Base-by-base conservation (phyloP, 2,113 vertebrate genomes). In the Lampris incognitus region DNA sequence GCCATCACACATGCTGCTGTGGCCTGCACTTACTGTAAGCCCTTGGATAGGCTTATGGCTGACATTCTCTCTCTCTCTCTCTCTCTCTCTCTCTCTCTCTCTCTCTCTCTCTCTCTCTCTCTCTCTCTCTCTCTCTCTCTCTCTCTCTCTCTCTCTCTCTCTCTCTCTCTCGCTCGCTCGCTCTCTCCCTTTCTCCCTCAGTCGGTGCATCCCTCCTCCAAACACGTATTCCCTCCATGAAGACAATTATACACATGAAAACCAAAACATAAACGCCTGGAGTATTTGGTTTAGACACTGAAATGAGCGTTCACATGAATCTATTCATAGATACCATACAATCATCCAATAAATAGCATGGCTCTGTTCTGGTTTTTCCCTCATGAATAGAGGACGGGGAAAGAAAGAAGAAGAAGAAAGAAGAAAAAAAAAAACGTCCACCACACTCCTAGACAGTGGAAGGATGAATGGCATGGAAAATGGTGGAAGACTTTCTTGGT, bases 1-100 rank as follows among this genome's bases (percentile, higher is more conserved):
- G 90, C 91, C 84, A 89, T 83, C 88, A 89, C 84, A 92, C 91
- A 91, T 90, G 80, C 90, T 91, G 88, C 91, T 91, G 90, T 90
- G 91, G 88, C 84, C 84, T 82, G 81, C 79, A 79, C 79, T 87
- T 89, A 83, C 24, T 24, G 24, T 24, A 91, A 91, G 82, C 78
- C 83, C 79, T 82, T 83, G 76, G 81, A 84, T 69, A 83, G 86
- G 58, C 61, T 58, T 11, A 38, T 48, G 9, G 57, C 39, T 58
- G 24, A 37, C 65, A 50, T 10, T 56, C 54, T 50, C 49, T 63
- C 9, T 24, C 44, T 76, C 82, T 74, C 65, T 73, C 87, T 78
- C 87, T 90, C 85, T 91, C 88, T 88, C 91, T 90, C 24, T 0
- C 58, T 68, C 51, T 69, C 74, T 49, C 48, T 66, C 52, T 54